Evolutionary conservation across 2,888 invertebrate genomes (phyloP), one percentile per base, ranked within the genome.

Genomic region (Cryptus viduatorius): DNA sequence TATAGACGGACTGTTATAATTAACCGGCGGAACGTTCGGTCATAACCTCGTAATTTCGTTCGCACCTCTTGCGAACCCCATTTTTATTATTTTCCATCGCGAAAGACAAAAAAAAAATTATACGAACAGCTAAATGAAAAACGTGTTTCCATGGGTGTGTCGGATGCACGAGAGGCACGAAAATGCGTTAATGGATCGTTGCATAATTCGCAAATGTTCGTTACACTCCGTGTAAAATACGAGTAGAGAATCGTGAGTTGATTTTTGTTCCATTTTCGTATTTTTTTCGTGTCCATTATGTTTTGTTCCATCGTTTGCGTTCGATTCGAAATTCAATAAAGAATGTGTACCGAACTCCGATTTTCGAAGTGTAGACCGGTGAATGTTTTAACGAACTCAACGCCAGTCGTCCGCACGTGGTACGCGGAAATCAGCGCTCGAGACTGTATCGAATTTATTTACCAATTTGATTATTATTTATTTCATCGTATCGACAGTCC

Each of bases 391-490:
- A 78, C 61, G 50, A 7, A 73, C 73, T 37, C 68, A 50, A 50
- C 64, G 44, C 56, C 37, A 31, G 24, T 8, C 24, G 31, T 48
- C 48, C 46, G 46, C 31, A 46, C 48, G 73, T 59, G 3, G 37
- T 53, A 37, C 14, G 53, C 24, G 2, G 31, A 5, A 37, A 56
- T 53, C 48, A 19, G 12, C 31, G 73, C 61, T 12, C 16, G 14
- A 14, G 56, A 37, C 37, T 37, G 53, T 59, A 69, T 71, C 37
- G 64, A 77, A 75, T 83, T 79, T 79, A 65, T 75, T 71, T 64
- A 61, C 24, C 16, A 68, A 79, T 75, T 71, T 56, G 56, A 83
- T 83, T 83, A 83, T 79, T 79, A 64, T 83, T 76, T 76, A 59
- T 53, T 53, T 56, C 69, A n/a, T 37, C 48, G 42, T 46, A 46